A percentile compares a stretch with the other conserved stretches of the same genome.
Evolutionary conservation across 2,797 vertebrate genomes (phyloP).

Genomic region (Euphonia xanthogaster): DNA sequence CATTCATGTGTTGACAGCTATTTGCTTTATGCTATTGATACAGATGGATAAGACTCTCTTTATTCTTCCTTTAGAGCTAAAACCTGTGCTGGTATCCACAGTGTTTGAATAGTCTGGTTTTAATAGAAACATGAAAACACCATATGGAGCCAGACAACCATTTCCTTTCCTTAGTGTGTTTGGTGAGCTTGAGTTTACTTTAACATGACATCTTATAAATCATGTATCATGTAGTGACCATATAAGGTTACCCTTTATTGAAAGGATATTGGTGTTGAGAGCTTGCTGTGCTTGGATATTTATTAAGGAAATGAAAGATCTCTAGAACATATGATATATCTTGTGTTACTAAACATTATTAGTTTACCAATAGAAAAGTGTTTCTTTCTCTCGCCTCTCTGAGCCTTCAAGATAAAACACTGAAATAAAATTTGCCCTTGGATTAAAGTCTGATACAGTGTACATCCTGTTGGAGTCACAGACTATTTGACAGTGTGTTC

Average conservation of each 20-base stretch:
- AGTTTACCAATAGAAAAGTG: conserved; percentile 45
- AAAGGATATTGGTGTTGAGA: conserved; percentile 65
- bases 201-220: conserved; percentile 70
- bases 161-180: conserved; percentile 46
- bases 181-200: conserved; percentile 52
- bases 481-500: conserved; percentile 38
- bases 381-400: not conserved
- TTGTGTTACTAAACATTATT: conserved; percentile 25
- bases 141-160: conserved; percentile 61
- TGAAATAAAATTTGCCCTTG: conserved; percentile 55
- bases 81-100: conserved; percentile 17
- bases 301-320: conserved; percentile 69
- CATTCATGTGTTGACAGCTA: not conserved
- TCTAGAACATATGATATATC: not conserved
- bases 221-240: conserved; percentile 64
- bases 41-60: conserved; percentile 46
- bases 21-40: conserved; percentile 52
- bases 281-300: conserved; percentile 31
- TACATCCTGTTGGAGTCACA: conserved; percentile 51
- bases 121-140: conserved; percentile 64
- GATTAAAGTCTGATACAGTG: conserved; percentile 47
- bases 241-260: conserved; percentile 67
- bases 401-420: conserved; percentile 37
- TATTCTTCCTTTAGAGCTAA: conserved; percentile 9
- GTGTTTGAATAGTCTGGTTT: conserved; percentile 55